Evolutionary conservation across 2,113 vertebrate genomes (phyloP).

Genomic region (Charina bottae): DNA sequence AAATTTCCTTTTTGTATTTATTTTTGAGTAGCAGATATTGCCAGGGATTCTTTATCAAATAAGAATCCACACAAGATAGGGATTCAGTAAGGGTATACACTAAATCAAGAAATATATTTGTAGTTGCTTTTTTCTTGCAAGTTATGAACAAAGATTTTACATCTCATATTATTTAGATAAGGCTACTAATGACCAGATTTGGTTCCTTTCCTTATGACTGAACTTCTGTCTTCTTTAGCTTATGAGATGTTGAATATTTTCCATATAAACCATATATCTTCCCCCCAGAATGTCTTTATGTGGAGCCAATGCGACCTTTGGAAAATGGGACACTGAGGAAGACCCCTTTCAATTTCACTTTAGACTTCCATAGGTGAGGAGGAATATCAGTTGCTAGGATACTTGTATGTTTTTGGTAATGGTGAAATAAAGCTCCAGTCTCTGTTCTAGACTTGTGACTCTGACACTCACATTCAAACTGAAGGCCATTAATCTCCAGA

Average conservation of each 20-base stretch:
- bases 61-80: neutral
- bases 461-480: conserved; percentile 86
- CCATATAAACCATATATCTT: conserved; percentile 50
- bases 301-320: conserved; percentile 72
- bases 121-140: neutral
- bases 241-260: conserved; percentile 23
- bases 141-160: neutral
- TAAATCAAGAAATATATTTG: neutral
- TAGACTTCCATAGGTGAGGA: conserved; percentile 91
- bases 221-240: neutral
- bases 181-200: neutral
- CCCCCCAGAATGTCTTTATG: conserved; percentile 85
- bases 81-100: neutral
- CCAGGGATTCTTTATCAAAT: neutral
- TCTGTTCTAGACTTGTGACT: conserved; percentile 82
- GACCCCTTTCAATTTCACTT: conserved; percentile 78
- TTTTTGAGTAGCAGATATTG: neutral
- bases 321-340: conserved; percentile 59
- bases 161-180: neutral
- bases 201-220: neutral
- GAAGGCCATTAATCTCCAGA: conserved; percentile 96
- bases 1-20: neutral
- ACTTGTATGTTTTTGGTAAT: conserved; percentile 10
- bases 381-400: neutral
- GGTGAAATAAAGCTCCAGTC: conserved; percentile 26